Evolutionary conservation across 2,888 invertebrate genomes (phyloP).

Genomic region (Chouioia cunea): DNA sequence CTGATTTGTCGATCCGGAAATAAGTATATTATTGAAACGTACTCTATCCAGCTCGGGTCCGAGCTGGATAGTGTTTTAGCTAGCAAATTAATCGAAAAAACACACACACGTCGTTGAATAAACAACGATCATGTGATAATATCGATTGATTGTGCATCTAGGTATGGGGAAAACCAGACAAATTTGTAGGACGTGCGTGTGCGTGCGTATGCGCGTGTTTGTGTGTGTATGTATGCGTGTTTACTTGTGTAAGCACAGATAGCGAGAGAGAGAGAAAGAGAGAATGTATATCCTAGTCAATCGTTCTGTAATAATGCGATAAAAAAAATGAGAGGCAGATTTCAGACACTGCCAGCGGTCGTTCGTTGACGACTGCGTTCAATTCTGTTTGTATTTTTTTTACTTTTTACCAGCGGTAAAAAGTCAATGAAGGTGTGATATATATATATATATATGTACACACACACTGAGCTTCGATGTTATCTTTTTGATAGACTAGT

Average conservation of each 20-base stretch:
- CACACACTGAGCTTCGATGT: conserved; percentile 10
- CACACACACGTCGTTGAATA: not conserved
- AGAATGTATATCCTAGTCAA: conserved; percentile 43
- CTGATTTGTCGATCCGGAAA: no score
- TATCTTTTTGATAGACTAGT: conserved; percentile 3
- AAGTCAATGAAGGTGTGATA: conserved; percentile 27
- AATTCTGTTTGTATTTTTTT: not conserved
- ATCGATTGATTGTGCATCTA: conserved; percentile 31
- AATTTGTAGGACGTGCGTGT: conserved; percentile 8
- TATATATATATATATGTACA: no score
- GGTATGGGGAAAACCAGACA: conserved; percentile 18
- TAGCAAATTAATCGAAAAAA: no score
- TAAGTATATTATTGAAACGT: no score
- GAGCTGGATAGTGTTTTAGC: no score
- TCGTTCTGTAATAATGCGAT: conserved; percentile 30
- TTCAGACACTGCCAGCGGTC: conserved; percentile 41
- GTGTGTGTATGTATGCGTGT: conserved; percentile 20
- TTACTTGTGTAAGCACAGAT: not conserved
- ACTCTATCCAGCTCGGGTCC: no score
- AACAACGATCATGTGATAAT: conserved; percentile 45
- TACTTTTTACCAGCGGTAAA: conserved; percentile 13
- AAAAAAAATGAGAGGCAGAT: conserved; percentile 31
- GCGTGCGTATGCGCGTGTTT: conserved; percentile 9
- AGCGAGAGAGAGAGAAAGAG: conserved; percentile 5
- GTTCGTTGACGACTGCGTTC: conserved; percentile 15